These are phyloP conservation scores for Aplidium turbinatum DNA, from an alignment of 23 tunicate genomes.

Conservation along the genomic window DNA sequence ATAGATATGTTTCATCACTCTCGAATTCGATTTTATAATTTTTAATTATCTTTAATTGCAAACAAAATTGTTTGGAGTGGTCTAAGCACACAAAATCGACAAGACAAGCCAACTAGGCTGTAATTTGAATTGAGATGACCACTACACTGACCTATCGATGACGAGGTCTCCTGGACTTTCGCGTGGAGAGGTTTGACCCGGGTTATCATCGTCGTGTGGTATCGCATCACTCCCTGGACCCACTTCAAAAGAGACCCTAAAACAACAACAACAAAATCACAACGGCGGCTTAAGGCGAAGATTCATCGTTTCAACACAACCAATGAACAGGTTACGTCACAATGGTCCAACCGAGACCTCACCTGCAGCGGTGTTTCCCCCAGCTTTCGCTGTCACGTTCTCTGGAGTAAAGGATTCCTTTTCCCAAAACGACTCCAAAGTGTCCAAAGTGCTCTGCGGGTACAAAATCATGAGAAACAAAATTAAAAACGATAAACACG, in stretches of 20 bases:
- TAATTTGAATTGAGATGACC: not conserved
- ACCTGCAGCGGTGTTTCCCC: constrained; percentile 92
- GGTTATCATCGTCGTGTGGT: constrained; percentile 71
- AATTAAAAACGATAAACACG: not conserved
- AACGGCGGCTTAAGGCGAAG: not conserved
- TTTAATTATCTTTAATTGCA: too few relatives aligned
- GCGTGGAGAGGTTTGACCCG: constrained; percentile 85
- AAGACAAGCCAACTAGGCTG: too few relatives aligned
- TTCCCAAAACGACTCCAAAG: constrained; percentile 77
- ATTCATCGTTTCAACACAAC: too few relatives aligned
- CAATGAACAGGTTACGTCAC: too few relatives aligned
- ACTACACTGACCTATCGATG: constrained; percentile 65
- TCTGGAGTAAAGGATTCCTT: constrained; percentile 84
- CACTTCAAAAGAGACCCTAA: constrained; percentile 73
- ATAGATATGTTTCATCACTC: too few relatives aligned
- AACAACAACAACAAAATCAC: not conserved
- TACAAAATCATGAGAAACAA: not conserved
- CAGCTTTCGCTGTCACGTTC: constrained; percentile 72
- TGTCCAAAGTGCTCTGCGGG: constrained; percentile 79
- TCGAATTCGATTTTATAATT: too few relatives aligned
- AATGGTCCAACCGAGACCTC: too few relatives aligned
- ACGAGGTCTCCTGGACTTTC: constrained; percentile 69
- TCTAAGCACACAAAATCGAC: too few relatives aligned
- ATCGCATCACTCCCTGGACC: constrained; percentile 90
- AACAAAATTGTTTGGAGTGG: too few relatives aligned